Percentiles rank a stretch among this genome's conserved stretches.
phyloP scores from a whole-genome alignment of 2,888 invertebrate genomes.

The Lithophane leautieri region DNA sequence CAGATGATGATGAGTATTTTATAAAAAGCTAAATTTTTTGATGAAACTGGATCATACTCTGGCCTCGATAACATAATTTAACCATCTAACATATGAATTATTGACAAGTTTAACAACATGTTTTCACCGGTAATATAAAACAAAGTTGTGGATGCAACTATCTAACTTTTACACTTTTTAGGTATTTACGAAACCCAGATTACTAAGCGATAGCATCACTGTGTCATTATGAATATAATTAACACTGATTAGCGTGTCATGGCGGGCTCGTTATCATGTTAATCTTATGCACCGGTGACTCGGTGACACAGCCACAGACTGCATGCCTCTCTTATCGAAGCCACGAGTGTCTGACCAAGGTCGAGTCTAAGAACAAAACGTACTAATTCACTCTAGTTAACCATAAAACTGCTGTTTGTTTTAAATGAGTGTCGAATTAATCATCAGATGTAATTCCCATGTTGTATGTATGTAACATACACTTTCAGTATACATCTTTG shows the following conservation, averaged over 20 bases:
- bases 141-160: slow-evolving; percentile 10
- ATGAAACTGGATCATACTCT: slow-evolving; percentile 9
- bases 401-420: slow-evolving; percentile 39
- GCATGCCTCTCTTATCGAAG: slow-evolving; percentile 78
- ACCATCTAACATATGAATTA: slow-evolving; percentile 1
- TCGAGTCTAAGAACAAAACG: slow-evolving; percentile 64
- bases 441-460: slow-evolving; percentile 44
- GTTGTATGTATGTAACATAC: slow-evolving; percentile 18
- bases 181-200: slow-evolving; percentile 28
- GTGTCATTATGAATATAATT: slow-evolving; percentile 52
- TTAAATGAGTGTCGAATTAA: slow-evolving; percentile 35
- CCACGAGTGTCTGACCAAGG: slow-evolving; percentile 74
- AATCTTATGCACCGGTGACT: slow-evolving; percentile 79
- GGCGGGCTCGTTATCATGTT: slow-evolving; percentile 74
- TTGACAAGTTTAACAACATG: background rate
- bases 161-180: slow-evolving; percentile 9
- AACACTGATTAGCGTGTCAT: slow-evolving; percentile 70
- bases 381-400: slow-evolving; percentile 26
- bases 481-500: slow-evolving; percentile 18
- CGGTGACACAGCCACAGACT: slow-evolving; percentile 69
- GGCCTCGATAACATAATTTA: slow-evolving; percentile 7
- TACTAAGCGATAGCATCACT: slow-evolving; percentile 52
- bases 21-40: slow-evolving; percentile 30
- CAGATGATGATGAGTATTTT: too few species aligned
- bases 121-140: slow-evolving; percentile 8